A percentile compares a stretch with the other conserved stretches of the same genome.
phyloP scores from a whole-genome alignment of 2,888 invertebrate genomes.

The Troides aeacus region DNA sequence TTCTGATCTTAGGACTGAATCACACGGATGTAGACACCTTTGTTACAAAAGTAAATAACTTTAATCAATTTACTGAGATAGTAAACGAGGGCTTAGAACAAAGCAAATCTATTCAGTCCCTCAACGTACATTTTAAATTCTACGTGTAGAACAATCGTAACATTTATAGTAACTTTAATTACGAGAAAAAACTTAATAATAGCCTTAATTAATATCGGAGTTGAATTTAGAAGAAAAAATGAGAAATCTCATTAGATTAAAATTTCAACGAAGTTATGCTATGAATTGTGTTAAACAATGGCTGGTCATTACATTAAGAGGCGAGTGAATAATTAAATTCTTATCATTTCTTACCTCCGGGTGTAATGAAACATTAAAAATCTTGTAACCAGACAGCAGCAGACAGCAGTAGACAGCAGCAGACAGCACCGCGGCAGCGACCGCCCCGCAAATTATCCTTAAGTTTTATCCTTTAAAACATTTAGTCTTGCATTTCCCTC shows the following conservation, averaged over 20 bases:
- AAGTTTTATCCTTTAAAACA: conserved; percentile 23
- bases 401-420: not conserved
- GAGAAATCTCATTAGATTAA: conserved; percentile 2
- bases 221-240: not conserved
- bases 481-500: conserved; percentile 26
- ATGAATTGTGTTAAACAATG: conserved; percentile 11
- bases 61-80: no score
- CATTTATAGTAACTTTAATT: not conserved
- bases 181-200: not conserved
- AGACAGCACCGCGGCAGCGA: not conserved
- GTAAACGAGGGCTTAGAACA: no score
- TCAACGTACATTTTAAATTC: not conserved
- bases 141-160: no score
- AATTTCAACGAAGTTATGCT: conserved; percentile 4
- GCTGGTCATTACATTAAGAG: conserved; percentile 16
- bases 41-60: no score
- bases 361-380: conserved; percentile 16
- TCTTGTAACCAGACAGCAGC: not conserved
- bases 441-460: conserved; percentile 1
- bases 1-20: no score
- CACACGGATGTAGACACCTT: no score
- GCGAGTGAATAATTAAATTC: conserved; percentile 25
- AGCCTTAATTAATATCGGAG: conserved; percentile 1
- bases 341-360: conserved; percentile 18
- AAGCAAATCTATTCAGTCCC: no score